Evolutionary conservation across 2,113 vertebrate species (phyloP), one percentile per base, ranked within the genome.

Genomic region (Cygnus buccinator): DNA sequence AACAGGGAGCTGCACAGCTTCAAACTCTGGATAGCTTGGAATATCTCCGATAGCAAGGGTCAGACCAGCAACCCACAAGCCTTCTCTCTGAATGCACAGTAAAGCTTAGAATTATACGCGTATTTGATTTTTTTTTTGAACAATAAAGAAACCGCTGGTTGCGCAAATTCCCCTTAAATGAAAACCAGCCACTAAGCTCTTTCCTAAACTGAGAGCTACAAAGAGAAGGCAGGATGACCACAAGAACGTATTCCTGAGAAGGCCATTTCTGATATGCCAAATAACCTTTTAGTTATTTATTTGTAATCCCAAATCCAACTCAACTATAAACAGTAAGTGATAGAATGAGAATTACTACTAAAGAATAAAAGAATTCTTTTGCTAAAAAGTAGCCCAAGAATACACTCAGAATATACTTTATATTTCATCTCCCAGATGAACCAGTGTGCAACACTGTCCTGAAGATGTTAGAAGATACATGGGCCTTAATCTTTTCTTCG

Each of bases 101-200:
- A 88, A 89, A 93, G 58, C 55, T 73, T 20, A 84, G 54, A 88
- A 92, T 88, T 79, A 95, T 26, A 88, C 1, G 2, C 13, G 22
- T 10, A 52, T 76, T 75, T 73, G 25, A 65, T 87, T 72, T 65
- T 65, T 63, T 61, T 28, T 28, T 4, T 41, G 37, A 79, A 80
- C 52, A 67, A 58, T 21, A 79, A 76, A 94, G 57, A 50, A 70
- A 52, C 13, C 2, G 1, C 37, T 61, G 28, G 62, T 62, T 94
- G 41, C 77, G 90, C n/a, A 61, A 93, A 85, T 77, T 93, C 58
- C 61, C 84, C 43, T 63, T 55, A 89, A 81, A 90, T 85, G 25
- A 94, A 85, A 94, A 31, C n/a, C 71, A 80, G 65, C 12, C 66
- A 57, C 63, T 19, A 11, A 43, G 13, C 25, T 5, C 46, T 76